Base-by-base conservation (phyloP, 2,113 vertebrate genomes). In the Aspiorhynchus laticeps region DNA sequence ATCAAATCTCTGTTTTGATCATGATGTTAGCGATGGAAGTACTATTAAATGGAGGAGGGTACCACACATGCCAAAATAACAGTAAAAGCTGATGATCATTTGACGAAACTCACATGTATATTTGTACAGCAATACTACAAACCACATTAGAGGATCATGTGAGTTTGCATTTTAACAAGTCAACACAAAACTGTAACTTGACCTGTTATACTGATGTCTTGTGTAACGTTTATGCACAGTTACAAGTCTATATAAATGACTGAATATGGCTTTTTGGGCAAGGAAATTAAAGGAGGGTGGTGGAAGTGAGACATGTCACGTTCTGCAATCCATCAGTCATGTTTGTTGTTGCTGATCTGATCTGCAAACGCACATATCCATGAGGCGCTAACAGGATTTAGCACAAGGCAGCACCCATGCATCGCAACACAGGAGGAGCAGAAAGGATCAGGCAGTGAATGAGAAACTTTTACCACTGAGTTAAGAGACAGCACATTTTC, bases 321-420 rank as follows among this genome's bases (percentile, higher is more conserved):
- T 43, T 63, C 24, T 81, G 61, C 43, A 69, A 83, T 83, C 63
- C 80, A 69, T 71, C 61, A 36, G 80, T 36, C 43, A 36, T 67
- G 26, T 28, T 43, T 46, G 65, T 19, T 43, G 2, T 67, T 17
- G 15, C 80, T 51, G 38, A 31, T 48, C 43, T 83, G 63, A 71
- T 83, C 28, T 83, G 43, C 80, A 83, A 83, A 83, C 63, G 28
- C 80, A 83, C 80, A 83, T 83, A 83, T 83, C 43, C 61, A 43
- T 67, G 28, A 67, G 43, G 41, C 9, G 17, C 63, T 46, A 48
- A 48, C 41, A 69, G 61, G 61, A 80, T 41, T 38, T 5, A 56
- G 33, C 53, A 63, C 56, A 82, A 82, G 33, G 24, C 80, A 46
- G 61, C 38, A 46, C 4, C 14, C 80, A 83, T 71, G 43, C 80